Evolutionary conservation across 2,113 vertebrate genomes (phyloP).

Genomic region (Chionomys nivalis): DNA sequence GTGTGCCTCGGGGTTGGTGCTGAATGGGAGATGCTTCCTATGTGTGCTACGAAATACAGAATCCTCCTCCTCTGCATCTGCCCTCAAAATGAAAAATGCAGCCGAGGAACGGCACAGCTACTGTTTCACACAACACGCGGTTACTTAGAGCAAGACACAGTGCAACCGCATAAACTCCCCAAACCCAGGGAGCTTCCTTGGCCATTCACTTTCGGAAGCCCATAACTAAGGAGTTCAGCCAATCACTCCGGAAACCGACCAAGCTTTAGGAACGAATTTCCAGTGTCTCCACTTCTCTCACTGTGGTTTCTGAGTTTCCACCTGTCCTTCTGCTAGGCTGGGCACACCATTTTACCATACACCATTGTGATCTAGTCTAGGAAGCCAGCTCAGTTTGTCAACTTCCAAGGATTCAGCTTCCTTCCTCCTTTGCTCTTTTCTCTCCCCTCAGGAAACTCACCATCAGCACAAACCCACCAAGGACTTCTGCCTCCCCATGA

Average conservation of each 20-base stretch:
- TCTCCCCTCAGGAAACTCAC: constrained; percentile 25
- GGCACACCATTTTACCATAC: background rate
- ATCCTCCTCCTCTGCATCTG: background rate
- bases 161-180: background rate
- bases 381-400: background rate
- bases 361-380: background rate
- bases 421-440: background rate
- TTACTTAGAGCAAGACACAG: background rate
- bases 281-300: background rate
- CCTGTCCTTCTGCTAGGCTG: background rate
- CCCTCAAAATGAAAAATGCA: background rate
- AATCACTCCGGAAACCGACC: background rate
- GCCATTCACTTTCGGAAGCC: background rate
- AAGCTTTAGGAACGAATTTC: background rate
- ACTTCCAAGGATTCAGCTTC: background rate
- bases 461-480: background rate
- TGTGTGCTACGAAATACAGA: background rate
- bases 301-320: background rate
- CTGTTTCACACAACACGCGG: background rate
- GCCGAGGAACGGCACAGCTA: background rate
- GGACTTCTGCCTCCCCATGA: background rate
- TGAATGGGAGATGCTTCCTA: background rate
- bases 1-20: background rate
- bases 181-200: background rate
- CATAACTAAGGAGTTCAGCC: background rate